Percentiles rank a stretch among this genome's conserved stretches.
These are phyloP conservation scores for Trachurus trachurus DNA, from an alignment of 2,797 vertebrate species.

Conservation along the genomic window DNA sequence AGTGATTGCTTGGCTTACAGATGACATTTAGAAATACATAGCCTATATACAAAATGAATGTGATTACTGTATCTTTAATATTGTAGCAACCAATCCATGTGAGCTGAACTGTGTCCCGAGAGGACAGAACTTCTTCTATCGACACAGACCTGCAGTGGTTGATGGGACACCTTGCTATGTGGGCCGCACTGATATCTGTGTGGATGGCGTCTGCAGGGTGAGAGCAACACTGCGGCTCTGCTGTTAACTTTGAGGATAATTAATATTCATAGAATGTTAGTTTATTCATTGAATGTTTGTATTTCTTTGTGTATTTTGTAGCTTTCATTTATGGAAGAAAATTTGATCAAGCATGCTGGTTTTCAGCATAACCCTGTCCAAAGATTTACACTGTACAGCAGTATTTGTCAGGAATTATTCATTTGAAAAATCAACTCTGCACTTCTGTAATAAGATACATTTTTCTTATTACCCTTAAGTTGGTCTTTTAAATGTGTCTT, in stretches of 20 bases:
- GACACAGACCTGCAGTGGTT: slow-evolving; percentile 88
- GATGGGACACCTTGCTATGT: slow-evolving; percentile 93
- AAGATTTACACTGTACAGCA: background rate
- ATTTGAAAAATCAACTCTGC: background rate
- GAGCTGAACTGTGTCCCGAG: slow-evolving; percentile 94
- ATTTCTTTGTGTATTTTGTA: no score
- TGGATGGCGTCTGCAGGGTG: slow-evolving; percentile 92
- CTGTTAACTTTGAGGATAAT: background rate
- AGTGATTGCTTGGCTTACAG: background rate
- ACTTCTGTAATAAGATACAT: background rate
- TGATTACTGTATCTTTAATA: background rate
- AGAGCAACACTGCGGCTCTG: slow-evolving; percentile 13
- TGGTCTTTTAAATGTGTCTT: background rate
- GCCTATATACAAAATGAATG: no score
- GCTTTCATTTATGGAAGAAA: no score
- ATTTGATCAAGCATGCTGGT: no score
- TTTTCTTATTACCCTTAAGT: background rate
- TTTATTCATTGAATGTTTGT: no score
- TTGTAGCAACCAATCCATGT: slow-evolving; percentile 90
- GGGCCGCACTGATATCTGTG: slow-evolving; percentile 90
- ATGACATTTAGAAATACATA: background rate
- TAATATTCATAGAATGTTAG: background rate
- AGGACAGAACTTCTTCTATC: slow-evolving; percentile 93
- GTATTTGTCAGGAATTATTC: background rate
- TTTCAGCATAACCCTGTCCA: background rate